A percentile compares a stretch with the other conserved stretches of the same genome.
These are phyloP conservation scores for Eupithecia tripunctaria DNA, from an alignment of 2,888 invertebrate species.

Conservation along the genomic window DNA sequence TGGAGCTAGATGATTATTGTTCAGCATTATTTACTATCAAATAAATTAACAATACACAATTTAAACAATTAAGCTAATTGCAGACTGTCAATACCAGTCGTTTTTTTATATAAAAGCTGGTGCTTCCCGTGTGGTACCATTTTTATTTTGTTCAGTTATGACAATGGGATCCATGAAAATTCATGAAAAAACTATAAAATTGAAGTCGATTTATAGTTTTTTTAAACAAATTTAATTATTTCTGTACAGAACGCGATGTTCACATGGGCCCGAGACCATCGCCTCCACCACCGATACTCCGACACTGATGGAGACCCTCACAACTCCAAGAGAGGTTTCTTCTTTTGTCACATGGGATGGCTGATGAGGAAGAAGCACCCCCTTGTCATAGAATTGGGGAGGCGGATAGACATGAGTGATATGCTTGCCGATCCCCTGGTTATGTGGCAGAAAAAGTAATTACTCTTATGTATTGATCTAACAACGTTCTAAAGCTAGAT, in stretches of 20 bases:
- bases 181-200: no score
- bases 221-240: background rate
- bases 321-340: slow-evolving; percentile 92
- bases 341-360: slow-evolving; percentile 96
- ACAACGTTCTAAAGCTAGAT: background rate
- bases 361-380: slow-evolving; percentile 91
- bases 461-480: background rate
- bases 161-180: no score
- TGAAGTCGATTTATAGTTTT: no score
- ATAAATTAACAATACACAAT: no score
- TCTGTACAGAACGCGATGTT: slow-evolving; percentile 87
- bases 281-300: slow-evolving; percentile 91
- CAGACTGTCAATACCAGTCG: no score
- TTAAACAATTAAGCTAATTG: no score
- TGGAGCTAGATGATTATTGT: no score
- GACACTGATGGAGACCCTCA: slow-evolving; percentile 91
- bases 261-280: slow-evolving; percentile 91
- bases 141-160: no score
- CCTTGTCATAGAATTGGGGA: slow-evolving; percentile 87
- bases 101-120: no score
- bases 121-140: no score
- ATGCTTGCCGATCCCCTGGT: slow-evolving; percentile 88
- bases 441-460: slow-evolving; percentile 87
- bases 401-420: slow-evolving; percentile 90
- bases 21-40: no score